phyloP scores from a whole-genome alignment of 2,113 vertebrate genomes.

The Meleagris gallopavo region DNA sequence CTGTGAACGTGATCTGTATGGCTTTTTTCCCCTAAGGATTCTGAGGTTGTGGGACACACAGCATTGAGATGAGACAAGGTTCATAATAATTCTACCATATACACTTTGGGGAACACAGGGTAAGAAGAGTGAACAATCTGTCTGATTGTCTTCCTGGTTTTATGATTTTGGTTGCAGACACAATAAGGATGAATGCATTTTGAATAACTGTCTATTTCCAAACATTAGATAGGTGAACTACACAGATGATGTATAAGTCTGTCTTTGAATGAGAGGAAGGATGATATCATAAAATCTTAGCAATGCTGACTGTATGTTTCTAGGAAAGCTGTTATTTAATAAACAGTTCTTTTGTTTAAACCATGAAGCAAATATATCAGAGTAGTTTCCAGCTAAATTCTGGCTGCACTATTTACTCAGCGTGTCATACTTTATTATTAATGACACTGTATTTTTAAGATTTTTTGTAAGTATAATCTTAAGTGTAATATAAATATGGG shows the following conservation, averaged over 20 bases:
- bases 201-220: not conserved
- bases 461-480: slow-evolving; percentile 14
- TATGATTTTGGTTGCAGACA: not conserved
- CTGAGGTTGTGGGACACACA: not conserved
- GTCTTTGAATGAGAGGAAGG: not conserved
- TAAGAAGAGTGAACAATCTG: not conserved
- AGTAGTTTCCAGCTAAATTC: slow-evolving; percentile 45
- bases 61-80: not conserved
- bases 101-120: accelerated
- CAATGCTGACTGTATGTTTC: slow-evolving; percentile 31
- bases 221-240: not conserved
- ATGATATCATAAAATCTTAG: not conserved
- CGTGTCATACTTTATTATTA: slow-evolving; percentile 22
- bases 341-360: slow-evolving; percentile 39
- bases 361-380: not conserved
- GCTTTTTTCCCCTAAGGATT: not conserved
- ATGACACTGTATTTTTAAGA: slow-evolving; percentile 54
- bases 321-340: slow-evolving; percentile 38
- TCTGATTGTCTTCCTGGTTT: not conserved
- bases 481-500: slow-evolving; percentile 67
- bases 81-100: not conserved
- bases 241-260: not conserved
- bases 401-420: slow-evolving; percentile 6
- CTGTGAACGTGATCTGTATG: not conserved
- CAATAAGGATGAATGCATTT: not conserved